phyloP scores from a whole-genome alignment of 1,140 invertebrate species.

The Aphelenchoides avenae region DNA sequence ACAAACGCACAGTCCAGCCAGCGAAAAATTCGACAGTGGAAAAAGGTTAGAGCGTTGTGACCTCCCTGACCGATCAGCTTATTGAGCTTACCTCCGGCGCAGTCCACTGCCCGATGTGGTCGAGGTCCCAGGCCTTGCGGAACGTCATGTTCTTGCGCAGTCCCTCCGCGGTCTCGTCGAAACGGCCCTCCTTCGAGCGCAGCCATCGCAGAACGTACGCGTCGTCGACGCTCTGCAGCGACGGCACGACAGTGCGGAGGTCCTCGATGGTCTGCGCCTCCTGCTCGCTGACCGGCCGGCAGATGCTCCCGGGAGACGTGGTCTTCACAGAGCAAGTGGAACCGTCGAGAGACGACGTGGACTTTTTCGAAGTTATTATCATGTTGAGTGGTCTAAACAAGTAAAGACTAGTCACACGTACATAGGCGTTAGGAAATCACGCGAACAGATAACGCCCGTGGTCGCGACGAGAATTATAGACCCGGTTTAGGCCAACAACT shows the following conservation, averaged over 20 bases:
- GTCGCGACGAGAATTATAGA: too few species aligned
- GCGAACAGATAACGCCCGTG: too few species aligned
- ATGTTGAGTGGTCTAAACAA: too few species aligned
- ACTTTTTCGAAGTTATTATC: too few species aligned
- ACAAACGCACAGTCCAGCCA: slow-evolving; percentile 5
- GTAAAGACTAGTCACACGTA: too few species aligned
- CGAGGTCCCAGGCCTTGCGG: slow-evolving; percentile 55
- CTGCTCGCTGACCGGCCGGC: slow-evolving; percentile 9
- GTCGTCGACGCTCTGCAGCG: slow-evolving; percentile 34
- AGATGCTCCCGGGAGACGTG: neutral
- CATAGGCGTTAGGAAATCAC: too few species aligned
- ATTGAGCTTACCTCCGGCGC: slow-evolving; percentile 54
- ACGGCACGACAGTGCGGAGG: slow-evolving; percentile 16
- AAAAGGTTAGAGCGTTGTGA: neutral
- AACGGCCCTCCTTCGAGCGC: slow-evolving; percentile 54
- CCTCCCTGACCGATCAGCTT: neutral
- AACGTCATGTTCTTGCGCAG: slow-evolving; percentile 55
- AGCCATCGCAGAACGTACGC: slow-evolving; percentile 53
- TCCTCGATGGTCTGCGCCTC: slow-evolving; percentile 7
- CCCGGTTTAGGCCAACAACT: too few species aligned
- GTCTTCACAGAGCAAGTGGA: neutral
- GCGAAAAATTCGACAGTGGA: slow-evolving; percentile 3
- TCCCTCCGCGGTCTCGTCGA: slow-evolving; percentile 57
- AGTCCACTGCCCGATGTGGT: slow-evolving; percentile 51
- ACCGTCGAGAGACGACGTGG: neutral